Base-by-base conservation (phyloP, 1,140 invertebrate species). In the Fopius arisanus region DNA sequence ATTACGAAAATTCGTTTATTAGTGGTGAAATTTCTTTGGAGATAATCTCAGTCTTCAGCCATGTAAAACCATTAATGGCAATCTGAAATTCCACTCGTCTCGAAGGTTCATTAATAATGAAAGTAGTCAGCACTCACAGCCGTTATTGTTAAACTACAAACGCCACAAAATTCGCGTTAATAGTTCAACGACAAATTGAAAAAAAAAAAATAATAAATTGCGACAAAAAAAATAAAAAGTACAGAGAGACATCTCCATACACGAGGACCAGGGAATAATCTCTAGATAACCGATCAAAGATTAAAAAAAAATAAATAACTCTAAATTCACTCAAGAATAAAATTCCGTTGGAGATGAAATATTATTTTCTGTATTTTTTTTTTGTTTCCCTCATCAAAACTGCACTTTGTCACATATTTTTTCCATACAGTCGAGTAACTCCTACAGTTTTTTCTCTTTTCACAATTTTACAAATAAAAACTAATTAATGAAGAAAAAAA, bases 1-100 rank as follows among this genome's bases (percentile, higher is more conserved):
- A 31, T n/a, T 59, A 16, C 21, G 51, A 59, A 51, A 37, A 33
- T 19, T 48, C n/a, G 31, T 37, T 33, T 21, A 59, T 33, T 33
- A 33, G 12, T 51, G 29, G 26, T 54, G 21, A 59, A 59, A 59
- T 59, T 26, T 59, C 54, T 59, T 59, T 59, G 54, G 54, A 59
- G 54, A 23, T 59, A 10, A 59, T 59, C 19, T 59, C 54, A 59
- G 54, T 59, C 54, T 59, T 59, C 54, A 28, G 54, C 54, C 54
- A 59, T 59, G 54, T 48, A 12, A 26, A 51, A 12, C 43, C n/a
- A 16, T 51, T 19, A 16, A 51, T 51, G 43, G 19, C 43, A 19
- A 19, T 51, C 41, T 69, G n/a, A 7, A 51, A 51, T 26, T 29
- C 26, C 23, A 68, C 21, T 23, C 5, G 12, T 68, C n/a, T 67